Conservation (phyloP, 2,113 vertebrate genomes). For the Coryphaenoides rupestris region DNA sequence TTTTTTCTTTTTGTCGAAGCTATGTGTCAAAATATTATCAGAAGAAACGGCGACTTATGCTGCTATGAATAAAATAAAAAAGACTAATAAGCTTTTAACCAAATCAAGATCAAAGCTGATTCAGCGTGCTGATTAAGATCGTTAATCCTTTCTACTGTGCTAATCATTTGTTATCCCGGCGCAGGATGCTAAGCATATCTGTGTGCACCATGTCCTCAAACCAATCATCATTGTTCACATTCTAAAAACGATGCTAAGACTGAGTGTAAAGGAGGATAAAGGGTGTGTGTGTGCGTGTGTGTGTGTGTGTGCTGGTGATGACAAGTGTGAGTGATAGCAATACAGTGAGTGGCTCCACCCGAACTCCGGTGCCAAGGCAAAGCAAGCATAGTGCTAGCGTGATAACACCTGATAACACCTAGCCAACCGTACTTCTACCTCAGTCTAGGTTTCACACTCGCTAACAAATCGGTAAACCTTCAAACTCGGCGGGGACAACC, state of each 20-base stretch:
- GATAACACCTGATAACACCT: neutral
- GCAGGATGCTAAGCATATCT: neutral
- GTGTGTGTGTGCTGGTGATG: slow-evolving; percentile 6
- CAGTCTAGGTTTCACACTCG: slow-evolving; percentile 10
- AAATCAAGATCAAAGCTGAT: neutral
- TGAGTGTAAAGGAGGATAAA: slow-evolving; percentile 19
- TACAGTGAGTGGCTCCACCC: slow-evolving; percentile 69
- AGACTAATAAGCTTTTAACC: neutral
- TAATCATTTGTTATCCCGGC: neutral
- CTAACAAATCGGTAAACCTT: slow-evolving; percentile 5
- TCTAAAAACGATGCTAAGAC: slow-evolving; percentile 1
- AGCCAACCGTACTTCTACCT: slow-evolving; percentile 9
- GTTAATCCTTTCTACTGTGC: neutral
- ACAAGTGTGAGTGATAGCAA: slow-evolving; percentile 69
- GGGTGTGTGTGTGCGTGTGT: slow-evolving; percentile 33
- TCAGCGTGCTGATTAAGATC: neutral
- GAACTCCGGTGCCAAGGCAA: slow-evolving; percentile 63
- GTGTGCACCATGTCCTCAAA: neutral
- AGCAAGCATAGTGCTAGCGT: slow-evolving; percentile 72
- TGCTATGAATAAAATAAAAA: neutral
- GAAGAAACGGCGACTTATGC: neutral
- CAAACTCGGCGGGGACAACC: neutral
- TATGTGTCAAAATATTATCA: neutral
- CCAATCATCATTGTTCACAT: slow-evolving; percentile 10
- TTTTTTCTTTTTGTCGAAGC: neutral